Conservation (phyloP, 1,140 invertebrate species). For the Delia radicum region DNA sequence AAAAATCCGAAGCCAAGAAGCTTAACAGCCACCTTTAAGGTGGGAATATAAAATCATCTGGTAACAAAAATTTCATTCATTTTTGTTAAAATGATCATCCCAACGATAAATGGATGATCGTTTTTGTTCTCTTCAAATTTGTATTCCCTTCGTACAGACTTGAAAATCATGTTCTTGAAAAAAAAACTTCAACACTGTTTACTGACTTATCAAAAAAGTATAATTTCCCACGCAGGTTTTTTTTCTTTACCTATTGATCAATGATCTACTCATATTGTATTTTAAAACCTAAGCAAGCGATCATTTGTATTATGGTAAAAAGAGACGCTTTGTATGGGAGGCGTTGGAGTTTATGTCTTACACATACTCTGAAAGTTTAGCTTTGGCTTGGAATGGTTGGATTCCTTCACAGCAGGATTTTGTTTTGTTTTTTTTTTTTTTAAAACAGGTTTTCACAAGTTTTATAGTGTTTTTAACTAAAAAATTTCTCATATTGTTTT, state of each 20-base stretch:
- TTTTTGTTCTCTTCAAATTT: background rate
- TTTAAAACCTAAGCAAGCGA: background rate
- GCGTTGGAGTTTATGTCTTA: background rate
- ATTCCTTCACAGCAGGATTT: too few relatives aligned
- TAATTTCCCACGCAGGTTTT: slow-evolving; percentile 16
- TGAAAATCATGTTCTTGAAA: background rate
- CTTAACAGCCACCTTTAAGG: slow-evolving; percentile 1
- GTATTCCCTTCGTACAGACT: background rate
- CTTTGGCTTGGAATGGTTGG: too few relatives aligned
- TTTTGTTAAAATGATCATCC: background rate
- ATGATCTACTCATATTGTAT: background rate
- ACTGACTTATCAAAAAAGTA: background rate
- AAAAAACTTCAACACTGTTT: background rate
- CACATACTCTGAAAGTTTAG: too few relatives aligned
- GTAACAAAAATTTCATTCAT: background rate
- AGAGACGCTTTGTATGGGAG: background rate
- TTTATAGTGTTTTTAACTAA: too few relatives aligned
- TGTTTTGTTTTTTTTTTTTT: too few relatives aligned
- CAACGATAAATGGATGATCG: background rate
- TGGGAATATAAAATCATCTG: background rate
- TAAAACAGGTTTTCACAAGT: background rate
- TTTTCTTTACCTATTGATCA: background rate
- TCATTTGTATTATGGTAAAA: too few relatives aligned
- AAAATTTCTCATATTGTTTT: background rate
- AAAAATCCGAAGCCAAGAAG: background rate